Conservation (phyloP, 2,113 vertebrate genomes). For the Leucopsar rothschildi region DNA sequence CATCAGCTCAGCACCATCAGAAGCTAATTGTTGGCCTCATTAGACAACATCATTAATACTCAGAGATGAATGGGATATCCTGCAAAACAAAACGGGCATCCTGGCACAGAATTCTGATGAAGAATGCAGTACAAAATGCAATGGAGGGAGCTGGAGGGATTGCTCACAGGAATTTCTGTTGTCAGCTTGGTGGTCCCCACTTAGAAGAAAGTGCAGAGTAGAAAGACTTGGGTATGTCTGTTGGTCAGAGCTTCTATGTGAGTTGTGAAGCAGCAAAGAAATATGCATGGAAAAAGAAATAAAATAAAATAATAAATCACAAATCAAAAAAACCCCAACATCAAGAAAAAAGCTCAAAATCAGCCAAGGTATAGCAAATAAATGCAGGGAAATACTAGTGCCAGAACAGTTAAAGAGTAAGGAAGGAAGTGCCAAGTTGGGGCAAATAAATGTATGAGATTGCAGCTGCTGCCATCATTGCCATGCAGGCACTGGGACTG, state of each 20-base stretch:
- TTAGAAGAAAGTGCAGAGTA: neutral
- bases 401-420: neutral
- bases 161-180: neutral
- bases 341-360: neutral
- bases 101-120: neutral
- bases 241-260: neutral
- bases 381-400: neutral
- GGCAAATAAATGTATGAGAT: neutral
- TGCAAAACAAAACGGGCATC: neutral
- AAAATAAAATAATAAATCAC: no score
- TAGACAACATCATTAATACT: neutral
- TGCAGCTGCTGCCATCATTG: neutral
- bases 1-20: neutral
- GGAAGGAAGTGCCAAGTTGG: neutral
- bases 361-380: neutral
- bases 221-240: neutral
- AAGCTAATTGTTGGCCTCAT: neutral
- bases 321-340: neutral
- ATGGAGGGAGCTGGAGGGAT: neutral
- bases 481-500: neutral
- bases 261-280: neutral
- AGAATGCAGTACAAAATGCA: neutral
- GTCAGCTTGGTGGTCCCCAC: neutral
- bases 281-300: neutral
- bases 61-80: neutral